Percentiles rank a stretch among this genome's conserved stretches.
Evolutionary conservation across 92 coral and sea anemone genomes (phyloP).

Genomic region (Nematostella vectensis): DNA sequence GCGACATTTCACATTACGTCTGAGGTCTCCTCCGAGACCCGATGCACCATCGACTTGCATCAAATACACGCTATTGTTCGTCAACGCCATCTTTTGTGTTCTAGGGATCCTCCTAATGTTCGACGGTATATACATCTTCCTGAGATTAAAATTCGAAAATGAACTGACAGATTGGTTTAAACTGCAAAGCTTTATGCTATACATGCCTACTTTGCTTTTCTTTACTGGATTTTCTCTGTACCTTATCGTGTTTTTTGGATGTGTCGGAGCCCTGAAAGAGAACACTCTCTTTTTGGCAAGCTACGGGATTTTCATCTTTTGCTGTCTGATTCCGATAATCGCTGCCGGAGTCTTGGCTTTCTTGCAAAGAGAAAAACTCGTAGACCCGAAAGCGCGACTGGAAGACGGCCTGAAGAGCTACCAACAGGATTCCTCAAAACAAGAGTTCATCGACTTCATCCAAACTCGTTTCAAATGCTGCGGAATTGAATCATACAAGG

Average conservation of each 20-base stretch:
- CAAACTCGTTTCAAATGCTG: conserved; percentile 74
- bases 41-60: conserved; percentile 51
- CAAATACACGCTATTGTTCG: conserved; percentile 68
- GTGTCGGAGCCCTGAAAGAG: conserved; percentile 86
- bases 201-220: no score
- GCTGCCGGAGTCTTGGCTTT: conserved; percentile 51
- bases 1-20: background rate
- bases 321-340: conserved; percentile 43
- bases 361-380: conserved; percentile 38
- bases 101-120: conserved; percentile 46
- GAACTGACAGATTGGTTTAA: no score
- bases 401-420: no score
- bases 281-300: conserved; percentile 65
- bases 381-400: no score
- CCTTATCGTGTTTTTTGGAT: no score
- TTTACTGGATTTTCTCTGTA: no score
- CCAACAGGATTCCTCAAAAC: conserved; percentile 46
- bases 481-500: conserved; percentile 53
- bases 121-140: conserved; percentile 53
- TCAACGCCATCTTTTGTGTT: conserved; percentile 68
- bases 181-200: no score
- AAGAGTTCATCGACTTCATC: conserved; percentile 69
- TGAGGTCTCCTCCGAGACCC: background rate
- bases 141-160: conserved; percentile 49
- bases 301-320: conserved; percentile 36